Base-by-base conservation (phyloP, 2,113 vertebrate species). In the Camelus bactrianus region DNA sequence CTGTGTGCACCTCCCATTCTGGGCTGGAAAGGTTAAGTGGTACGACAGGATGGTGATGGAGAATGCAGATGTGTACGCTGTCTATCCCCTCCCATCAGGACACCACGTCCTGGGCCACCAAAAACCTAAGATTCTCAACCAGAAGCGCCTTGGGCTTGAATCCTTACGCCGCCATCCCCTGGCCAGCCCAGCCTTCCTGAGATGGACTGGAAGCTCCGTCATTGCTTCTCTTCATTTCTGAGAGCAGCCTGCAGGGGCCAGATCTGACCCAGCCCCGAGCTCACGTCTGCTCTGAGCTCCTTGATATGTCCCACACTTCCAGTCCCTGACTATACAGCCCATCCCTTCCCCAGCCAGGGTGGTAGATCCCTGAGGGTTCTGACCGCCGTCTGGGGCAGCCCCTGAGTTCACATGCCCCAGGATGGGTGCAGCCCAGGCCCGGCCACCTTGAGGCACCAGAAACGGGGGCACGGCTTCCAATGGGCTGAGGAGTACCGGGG, bases 11-110 rank as follows among this genome's bases (percentile, higher is more conserved):
- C 16, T 17, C 46, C 52, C 17, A 26, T 10, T 8, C 69, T 75
- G 50, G 52, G 32, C 60, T 52, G 35, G 38, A 28, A 32, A 11
- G 65, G 19, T 85, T 20, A 72, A 32, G 54, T 1, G 35, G 8
- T 11, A 1, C 3, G 1, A 28, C 9, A 8, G 62, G 26, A 52
- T 11, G 26, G 14, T 24, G 30, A n/a, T 26, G 28, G 50, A 64
- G 54, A 60, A 76, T 2, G 13, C 17, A 0, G n/a, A 35, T 0
- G 2, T 11, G 16, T 9, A 17, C 12, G 56, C 48, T 11, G 0
- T 17, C 28, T 46, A 3, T 8, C 70, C 77, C 52, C 14, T 60
- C 22, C 73, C 3, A 0, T 28, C 50, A 24, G 14, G 50, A 48
- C 38, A 20, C 70, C 56, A 52, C 15, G 11, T 5, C 22, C 54